These are phyloP conservation scores for Pogonus chalceus DNA, from an alignment of 1,140 invertebrate species.

Conservation along the genomic window DNA sequence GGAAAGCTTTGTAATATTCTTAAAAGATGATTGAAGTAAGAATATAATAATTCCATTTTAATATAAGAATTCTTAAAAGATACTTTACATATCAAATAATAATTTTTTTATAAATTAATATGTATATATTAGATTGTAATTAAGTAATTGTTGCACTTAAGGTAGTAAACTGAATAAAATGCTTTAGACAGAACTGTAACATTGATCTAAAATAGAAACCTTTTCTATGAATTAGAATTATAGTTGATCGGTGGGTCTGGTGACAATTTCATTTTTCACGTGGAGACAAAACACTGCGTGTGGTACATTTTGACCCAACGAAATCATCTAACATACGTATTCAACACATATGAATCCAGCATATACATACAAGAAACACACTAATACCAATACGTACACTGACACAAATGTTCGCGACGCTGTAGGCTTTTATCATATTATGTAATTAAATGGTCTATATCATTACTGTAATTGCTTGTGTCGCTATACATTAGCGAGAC, in stretches of 20 bases:
- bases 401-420: neutral
- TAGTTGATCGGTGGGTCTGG: neutral
- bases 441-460: slow-evolving; percentile 7
- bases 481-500: neutral
- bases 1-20: too few species aligned
- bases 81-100: too few species aligned
- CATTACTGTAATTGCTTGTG: slow-evolving; percentile 4
- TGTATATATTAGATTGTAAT: too few species aligned
- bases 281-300: neutral
- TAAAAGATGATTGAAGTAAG: too few species aligned
- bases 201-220: neutral
- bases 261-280: slow-evolving; percentile 5
- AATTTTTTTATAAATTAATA: too few species aligned
- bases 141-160: too few species aligned
- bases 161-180: too few species aligned
- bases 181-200: too few species aligned
- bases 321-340: too few species aligned
- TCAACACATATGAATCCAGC: neutral
- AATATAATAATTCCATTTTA: too few species aligned
- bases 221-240: neutral
- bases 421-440: slow-evolving; percentile 3
- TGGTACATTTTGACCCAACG: too few species aligned
- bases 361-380: neutral
- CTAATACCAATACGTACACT: neutral
- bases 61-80: too few species aligned